Base-by-base conservation (phyloP, 2,113 vertebrate genomes). In the Scomber colias region DNA sequence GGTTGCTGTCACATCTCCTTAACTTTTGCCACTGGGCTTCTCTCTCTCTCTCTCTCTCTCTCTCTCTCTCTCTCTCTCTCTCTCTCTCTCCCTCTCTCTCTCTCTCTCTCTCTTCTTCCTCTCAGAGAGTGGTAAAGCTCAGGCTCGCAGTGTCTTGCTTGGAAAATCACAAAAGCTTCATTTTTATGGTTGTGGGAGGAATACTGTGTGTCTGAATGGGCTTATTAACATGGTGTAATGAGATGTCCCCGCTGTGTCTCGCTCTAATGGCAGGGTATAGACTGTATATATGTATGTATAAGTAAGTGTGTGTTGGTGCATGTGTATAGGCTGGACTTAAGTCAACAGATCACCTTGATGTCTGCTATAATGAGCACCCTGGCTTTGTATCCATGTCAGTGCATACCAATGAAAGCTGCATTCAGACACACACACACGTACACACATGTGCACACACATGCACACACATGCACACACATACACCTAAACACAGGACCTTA, bases 321-420 rank as follows among this genome's bases (percentile, higher is more conserved):
- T 72, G 51, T 76, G 46, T 40, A 57, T 46, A 40, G 49, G 65
- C 19, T 24, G 53, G 50, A 67, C 51, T 83, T 87, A 85, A 72
- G 83, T 84, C 67, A 65, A 77, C 69, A 83, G 62, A 85, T 84
- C 85, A 85, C 84, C 81, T 84, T 88, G 77, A 91, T 89, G 76
- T 76, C 62, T 65, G 60, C 71, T 82, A 19, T 92, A 90, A 92
- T 89, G 79, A 89, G 71, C 65, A 49, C 69, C 40, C 21, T 16
- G 53, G 81, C 77, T 90, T 87, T 84, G 85, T 84, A 63, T 85
- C 31, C 74, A 86, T 90, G 86, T 87, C 79, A 79, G 21, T 63
- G 49, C 76, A 87, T 81, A 86, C 76, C 76, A 90, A 89, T 90
- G 81, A 86, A 75, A 74, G 31, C 46, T 73, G 55, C 55, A 55